These are phyloP conservation scores for Lepilemur septentrionalis DNA, from an alignment of 2,797 vertebrate species.

Conservation along the genomic window DNA sequence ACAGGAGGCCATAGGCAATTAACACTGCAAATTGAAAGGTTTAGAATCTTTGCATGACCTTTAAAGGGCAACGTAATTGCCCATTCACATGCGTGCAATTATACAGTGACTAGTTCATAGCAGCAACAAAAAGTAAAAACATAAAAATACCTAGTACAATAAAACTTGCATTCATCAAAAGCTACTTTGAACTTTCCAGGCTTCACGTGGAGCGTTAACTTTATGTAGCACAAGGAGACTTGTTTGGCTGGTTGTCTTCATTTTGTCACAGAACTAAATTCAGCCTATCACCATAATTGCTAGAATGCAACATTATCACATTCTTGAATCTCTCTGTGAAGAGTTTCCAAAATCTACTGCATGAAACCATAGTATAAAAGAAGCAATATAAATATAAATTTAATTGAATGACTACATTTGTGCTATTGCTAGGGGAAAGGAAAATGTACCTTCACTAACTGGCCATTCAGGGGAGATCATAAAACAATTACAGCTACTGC, in stretches of 20 bases:
- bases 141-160: conserved; percentile 65
- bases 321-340: conserved; percentile 61
- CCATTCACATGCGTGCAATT: conserved; percentile 53
- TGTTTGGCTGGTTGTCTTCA: conserved; percentile 49
- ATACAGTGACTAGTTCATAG: conserved; percentile 34
- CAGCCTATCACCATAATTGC: conserved; percentile 12
- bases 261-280: conserved; percentile 55
- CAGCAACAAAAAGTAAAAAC: not conserved
- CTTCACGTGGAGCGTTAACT: conserved; percentile 10
- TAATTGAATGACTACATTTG: conserved; percentile 71
- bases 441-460: conserved; percentile 44
- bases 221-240: not conserved
- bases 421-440: conserved; percentile 52
- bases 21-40: conserved; percentile 55
- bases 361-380: not conserved
- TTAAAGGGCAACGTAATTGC: conserved; percentile 55
- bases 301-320: conserved; percentile 52
- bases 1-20: conserved; percentile 65
- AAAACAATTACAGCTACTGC: conserved; percentile 53
- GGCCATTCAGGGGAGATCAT: conserved; percentile 52
- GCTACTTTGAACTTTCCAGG: not conserved
- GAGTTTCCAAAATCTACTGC: conserved; percentile 62
- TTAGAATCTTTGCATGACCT: conserved; percentile 64
- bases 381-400: conserved; percentile 68
- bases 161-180: conserved; percentile 60